Conservation (phyloP, 37 sponge, comb jelly and placozoan species). For the Beroe forskalii region DNA sequence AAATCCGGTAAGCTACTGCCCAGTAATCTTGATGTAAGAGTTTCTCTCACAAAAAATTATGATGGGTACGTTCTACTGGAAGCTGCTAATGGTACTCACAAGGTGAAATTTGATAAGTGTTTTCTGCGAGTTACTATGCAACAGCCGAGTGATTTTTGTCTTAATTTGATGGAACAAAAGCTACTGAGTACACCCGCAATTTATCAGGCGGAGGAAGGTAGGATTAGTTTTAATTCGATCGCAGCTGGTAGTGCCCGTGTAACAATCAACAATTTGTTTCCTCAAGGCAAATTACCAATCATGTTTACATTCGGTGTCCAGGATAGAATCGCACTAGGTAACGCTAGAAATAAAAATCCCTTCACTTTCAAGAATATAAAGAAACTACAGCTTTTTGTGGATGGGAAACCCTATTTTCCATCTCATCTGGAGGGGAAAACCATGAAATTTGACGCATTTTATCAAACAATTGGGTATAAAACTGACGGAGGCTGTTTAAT, state of each 20-base stretch:
- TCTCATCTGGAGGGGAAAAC: not conserved
- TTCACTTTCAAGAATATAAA: too few relatives aligned
- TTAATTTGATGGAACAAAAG: too few relatives aligned
- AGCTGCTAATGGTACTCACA: not conserved
- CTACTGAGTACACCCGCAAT: not conserved
- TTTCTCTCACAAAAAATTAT: too few relatives aligned
- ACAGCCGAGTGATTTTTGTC: too few relatives aligned
- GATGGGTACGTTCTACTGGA: too few relatives aligned
- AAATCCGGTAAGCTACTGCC: not conserved
- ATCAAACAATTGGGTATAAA: not conserved
- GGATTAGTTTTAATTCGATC: not conserved
- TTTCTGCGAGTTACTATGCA: not conserved
- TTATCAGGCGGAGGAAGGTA: too few relatives aligned
- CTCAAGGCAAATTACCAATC: too few relatives aligned
- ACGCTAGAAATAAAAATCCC: too few relatives aligned
- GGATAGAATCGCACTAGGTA: not conserved
- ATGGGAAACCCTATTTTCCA: not conserved
- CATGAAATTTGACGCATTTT: not conserved
- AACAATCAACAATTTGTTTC: conserved; percentile 10
- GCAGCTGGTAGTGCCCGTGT: not conserved
- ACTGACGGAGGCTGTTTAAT: not conserved
- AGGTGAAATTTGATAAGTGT: not conserved
- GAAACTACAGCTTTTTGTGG: too few relatives aligned
- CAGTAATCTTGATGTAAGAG: too few relatives aligned
- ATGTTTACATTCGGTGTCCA: not conserved